Percentiles rank a stretch among this genome's conserved stretches.
phyloP scores from a whole-genome alignment of 2,113 vertebrate species.

The Rhinogobius similis region DNA sequence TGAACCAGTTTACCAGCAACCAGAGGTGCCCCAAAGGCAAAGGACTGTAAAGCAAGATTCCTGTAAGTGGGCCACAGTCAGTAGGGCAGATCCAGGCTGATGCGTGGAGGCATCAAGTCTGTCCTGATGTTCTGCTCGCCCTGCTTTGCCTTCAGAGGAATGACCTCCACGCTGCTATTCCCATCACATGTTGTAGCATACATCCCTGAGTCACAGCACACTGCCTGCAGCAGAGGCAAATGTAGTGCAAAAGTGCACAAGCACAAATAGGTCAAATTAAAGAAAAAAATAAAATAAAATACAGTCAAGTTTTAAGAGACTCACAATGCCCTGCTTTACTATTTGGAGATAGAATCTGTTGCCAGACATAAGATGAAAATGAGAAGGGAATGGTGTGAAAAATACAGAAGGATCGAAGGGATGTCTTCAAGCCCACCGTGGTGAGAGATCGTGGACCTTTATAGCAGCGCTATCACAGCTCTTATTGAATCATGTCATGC shows the following conservation, averaged over 20 bases:
- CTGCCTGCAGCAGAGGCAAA: slow-evolving; percentile 48
- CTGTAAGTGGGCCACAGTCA: slow-evolving; percentile 63
- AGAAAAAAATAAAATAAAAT: slow-evolving; percentile 16
- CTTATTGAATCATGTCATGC: slow-evolving; percentile 57
- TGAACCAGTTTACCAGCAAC: slow-evolving; percentile 27
- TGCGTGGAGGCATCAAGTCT: slow-evolving; percentile 59
- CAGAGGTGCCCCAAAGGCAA: slow-evolving; percentile 44
- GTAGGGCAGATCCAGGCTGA: slow-evolving; percentile 47
- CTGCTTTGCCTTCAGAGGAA: slow-evolving; percentile 49
- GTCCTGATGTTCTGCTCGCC: slow-evolving; percentile 68
- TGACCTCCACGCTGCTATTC: slow-evolving; percentile 56
- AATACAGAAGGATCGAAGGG: neutral
- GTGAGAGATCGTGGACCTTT: slow-evolving; percentile 6
- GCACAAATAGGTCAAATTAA: slow-evolving; percentile 1
- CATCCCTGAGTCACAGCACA: slow-evolving; percentile 69
- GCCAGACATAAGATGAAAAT: neutral
- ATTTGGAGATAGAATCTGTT: neutral
- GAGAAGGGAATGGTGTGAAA: slow-evolving; percentile 4
- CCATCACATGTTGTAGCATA: slow-evolving; percentile 69
- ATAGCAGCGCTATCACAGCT: slow-evolving; percentile 25
- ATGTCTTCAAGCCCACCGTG: neutral
- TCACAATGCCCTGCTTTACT: neutral
- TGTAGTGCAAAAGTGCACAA: slow-evolving; percentile 11
- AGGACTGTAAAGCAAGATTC: slow-evolving; percentile 23
- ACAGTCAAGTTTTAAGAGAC: neutral